Percentiles rank a stretch among this genome's conserved stretches.
phyloP scores from a whole-genome alignment of 2,113 vertebrate genomes.

The Pardalotus punctatus region DNA sequence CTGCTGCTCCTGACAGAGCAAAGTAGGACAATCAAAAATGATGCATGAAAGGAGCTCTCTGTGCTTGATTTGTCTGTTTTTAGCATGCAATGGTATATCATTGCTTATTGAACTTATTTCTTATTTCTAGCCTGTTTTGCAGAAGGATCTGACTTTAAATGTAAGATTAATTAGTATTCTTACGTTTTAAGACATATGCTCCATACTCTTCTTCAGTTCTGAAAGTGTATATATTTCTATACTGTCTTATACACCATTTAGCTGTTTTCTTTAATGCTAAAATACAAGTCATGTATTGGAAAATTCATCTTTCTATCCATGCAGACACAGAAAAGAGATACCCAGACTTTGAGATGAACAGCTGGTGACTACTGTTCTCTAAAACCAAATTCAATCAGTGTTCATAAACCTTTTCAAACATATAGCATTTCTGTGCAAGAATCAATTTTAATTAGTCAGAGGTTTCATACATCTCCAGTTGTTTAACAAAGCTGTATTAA shows the following conservation, averaged over 20 bases:
- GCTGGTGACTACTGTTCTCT: background rate
- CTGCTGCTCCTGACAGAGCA: constrained; percentile 13
- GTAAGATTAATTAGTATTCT: background rate
- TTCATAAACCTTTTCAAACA: background rate
- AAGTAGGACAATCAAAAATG: constrained; percentile 53
- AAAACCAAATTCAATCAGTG: background rate
- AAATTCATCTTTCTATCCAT: background rate
- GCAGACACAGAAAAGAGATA: background rate
- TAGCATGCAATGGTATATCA: background rate
- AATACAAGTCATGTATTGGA: background rate
- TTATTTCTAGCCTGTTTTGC: background rate
- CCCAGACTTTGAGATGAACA: background rate
- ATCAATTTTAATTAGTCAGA: background rate
- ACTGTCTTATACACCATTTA: background rate
- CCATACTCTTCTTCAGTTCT: background rate
- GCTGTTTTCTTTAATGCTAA: background rate
- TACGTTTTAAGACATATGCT: background rate
- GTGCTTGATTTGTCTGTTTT: background rate
- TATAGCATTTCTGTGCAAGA: background rate
- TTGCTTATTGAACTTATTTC: background rate
- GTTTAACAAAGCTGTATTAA: background rate
- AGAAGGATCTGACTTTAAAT: background rate
- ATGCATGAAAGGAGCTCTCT: constrained; percentile 1
- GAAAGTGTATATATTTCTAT: background rate
- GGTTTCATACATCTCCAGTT: background rate